Conservation (phyloP, 2,797 vertebrate species). For the Gastrophryne carolinensis region DNA sequence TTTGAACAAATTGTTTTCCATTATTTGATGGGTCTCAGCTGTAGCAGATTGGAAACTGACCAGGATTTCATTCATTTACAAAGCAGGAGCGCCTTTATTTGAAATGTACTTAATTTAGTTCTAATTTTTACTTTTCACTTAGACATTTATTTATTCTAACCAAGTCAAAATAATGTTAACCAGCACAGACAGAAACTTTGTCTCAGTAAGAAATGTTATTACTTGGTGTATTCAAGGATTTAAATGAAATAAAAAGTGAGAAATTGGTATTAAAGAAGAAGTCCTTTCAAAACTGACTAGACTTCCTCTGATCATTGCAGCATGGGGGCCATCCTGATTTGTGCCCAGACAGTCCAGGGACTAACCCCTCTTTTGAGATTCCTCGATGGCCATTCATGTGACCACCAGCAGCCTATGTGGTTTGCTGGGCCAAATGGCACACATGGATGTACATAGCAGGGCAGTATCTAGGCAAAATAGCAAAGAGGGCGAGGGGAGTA, state of each 20-base stretch:
- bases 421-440: too few species aligned
- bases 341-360: too few species aligned
- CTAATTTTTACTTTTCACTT: constrained; percentile 10
- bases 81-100: constrained; percentile 20
- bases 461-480: too few species aligned
- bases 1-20: constrained; percentile 73
- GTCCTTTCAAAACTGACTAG: too few species aligned
- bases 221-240: background rate
- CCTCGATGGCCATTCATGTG: too few species aligned
- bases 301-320: too few species aligned
- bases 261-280: too few species aligned
- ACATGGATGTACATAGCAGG: too few species aligned
- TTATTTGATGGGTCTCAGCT: constrained; percentile 71
- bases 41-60: constrained; percentile 62
- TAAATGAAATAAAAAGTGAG: constrained; percentile 30
- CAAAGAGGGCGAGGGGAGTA: too few species aligned
- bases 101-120: constrained; percentile 14
- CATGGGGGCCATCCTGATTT: too few species aligned
- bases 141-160: background rate
- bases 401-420: too few species aligned
- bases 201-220: background rate
- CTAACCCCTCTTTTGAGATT: too few species aligned
- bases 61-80: constrained; percentile 39
- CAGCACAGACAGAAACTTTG: background rate
- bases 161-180: background rate